Percentiles rank a stretch among this genome's conserved stretches.
Conservation (phyloP, 2,113 vertebrate species). For the mouse (Mus musculus) region DNA sequence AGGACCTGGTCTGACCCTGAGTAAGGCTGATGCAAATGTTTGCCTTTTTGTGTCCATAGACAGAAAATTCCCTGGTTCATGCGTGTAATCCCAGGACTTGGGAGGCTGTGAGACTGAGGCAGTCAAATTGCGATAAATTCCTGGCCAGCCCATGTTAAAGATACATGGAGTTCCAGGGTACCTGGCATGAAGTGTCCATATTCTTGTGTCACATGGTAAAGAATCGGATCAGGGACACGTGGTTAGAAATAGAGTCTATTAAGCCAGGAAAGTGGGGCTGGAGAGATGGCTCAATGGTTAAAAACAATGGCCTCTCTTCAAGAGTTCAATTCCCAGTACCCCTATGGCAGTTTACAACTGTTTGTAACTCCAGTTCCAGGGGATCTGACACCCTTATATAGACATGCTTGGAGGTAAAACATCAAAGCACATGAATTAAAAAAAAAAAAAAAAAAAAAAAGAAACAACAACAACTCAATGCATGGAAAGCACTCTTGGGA, state of each 20-base stretch:
- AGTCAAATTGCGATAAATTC: background rate
- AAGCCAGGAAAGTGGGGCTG: too few relatives aligned
- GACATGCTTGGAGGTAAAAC: too few relatives aligned
- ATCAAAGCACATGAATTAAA: too few relatives aligned
- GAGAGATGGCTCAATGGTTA: too few relatives aligned
- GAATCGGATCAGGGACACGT: background rate
- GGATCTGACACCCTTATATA: too few relatives aligned
- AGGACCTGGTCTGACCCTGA: background rate
- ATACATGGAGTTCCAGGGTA: background rate
- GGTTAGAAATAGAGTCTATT: background rate
- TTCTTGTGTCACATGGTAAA: background rate
- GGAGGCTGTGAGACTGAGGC: background rate
- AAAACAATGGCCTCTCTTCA: too few relatives aligned
- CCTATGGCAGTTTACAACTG: too few relatives aligned
- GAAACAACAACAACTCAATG: too few relatives aligned
- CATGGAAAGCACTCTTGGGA: background rate
- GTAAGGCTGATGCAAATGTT: background rate
- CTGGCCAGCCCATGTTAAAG: background rate
- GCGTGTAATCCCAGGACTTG: background rate
- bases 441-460: too few relatives aligned
- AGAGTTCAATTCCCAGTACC: too few relatives aligned
- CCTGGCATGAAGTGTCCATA: background rate
- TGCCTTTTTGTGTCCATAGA: background rate
- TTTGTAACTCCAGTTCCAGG: too few relatives aligned
- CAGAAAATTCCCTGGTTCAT: background rate